These are phyloP conservation scores for Oedothorax gibbosus DNA, from an alignment of 1,140 invertebrate species.

Conservation along the genomic window DNA sequence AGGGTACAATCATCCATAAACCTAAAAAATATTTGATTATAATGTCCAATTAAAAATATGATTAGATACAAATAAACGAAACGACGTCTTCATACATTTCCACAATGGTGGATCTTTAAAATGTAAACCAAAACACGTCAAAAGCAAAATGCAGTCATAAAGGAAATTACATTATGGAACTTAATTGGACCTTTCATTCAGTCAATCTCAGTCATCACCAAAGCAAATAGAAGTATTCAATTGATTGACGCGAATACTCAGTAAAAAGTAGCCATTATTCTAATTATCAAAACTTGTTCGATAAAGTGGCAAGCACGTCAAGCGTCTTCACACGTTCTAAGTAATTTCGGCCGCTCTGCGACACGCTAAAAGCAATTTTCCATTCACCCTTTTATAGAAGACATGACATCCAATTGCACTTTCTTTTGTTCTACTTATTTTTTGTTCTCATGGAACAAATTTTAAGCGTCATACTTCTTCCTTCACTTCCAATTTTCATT, in stretches of 20 bases:
- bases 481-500: conserved; percentile 17
- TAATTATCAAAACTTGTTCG: background rate
- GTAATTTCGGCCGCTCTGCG: background rate
- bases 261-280: background rate
- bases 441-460: background rate
- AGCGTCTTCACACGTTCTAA: background rate
- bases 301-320: background rate
- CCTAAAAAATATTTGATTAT: no score
- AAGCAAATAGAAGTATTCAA: background rate
- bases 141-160: no score
- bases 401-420: background rate
- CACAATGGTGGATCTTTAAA: no score
- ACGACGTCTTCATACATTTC: no score
- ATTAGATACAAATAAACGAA: no score
- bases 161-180: no score
- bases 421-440: background rate
- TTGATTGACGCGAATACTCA: background rate
- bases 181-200: no score
- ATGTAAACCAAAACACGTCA: no score
- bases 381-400: background rate
- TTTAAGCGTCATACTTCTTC: background rate
- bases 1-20: no score
- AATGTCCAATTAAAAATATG: no score
- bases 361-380: background rate
- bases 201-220: no score